These are phyloP conservation scores for Eustalomyia histrio DNA, from an alignment of 2,888 invertebrate genomes.

Conservation along the genomic window DNA sequence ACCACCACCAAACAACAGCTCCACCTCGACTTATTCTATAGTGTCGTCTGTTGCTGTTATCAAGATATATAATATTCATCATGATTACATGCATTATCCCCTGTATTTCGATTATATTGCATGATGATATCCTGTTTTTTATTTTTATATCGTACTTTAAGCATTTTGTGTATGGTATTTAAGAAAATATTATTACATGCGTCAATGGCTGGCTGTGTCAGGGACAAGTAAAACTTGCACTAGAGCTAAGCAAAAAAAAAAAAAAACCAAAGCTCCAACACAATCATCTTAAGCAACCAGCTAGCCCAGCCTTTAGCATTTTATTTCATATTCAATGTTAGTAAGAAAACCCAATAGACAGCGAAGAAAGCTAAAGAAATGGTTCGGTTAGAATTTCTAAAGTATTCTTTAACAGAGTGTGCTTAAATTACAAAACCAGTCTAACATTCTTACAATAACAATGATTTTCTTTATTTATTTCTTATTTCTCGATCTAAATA, in stretches of 20 bases:
- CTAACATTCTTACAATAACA: conserved; percentile 28
- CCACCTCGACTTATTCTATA: background rate
- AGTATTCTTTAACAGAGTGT: conserved; percentile 33
- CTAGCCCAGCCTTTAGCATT: conserved; percentile 24
- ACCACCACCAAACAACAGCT: background rate
- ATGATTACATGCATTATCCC: conserved; percentile 67
- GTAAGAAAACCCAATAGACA: conserved; percentile 8
- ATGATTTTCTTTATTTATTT: conserved; percentile 34
- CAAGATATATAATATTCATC: conserved; percentile 64
- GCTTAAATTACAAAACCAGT: conserved; percentile 51
- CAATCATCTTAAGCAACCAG: conserved; percentile 24
- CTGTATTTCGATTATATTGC: conserved; percentile 60
- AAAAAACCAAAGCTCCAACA: conserved; percentile 14
- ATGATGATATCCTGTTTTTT: conserved; percentile 55
- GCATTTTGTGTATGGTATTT: conserved; percentile 40
- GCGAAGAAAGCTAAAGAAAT: conserved; percentile 1
- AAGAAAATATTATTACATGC: conserved; percentile 63
- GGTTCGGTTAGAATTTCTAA: conserved; percentile 7
- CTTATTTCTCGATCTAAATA: background rate
- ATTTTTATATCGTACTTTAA: conserved; percentile 7
- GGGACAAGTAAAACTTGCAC: conserved; percentile 52
- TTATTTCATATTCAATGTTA: conserved; percentile 35
- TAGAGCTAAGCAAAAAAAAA: background rate
- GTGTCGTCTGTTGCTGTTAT: conserved; percentile 37
- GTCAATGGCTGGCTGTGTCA: conserved; percentile 63